Evolutionary conservation across 2,797 vertebrate species (phyloP).

Genomic region (Decapterus maruadsi): DNA sequence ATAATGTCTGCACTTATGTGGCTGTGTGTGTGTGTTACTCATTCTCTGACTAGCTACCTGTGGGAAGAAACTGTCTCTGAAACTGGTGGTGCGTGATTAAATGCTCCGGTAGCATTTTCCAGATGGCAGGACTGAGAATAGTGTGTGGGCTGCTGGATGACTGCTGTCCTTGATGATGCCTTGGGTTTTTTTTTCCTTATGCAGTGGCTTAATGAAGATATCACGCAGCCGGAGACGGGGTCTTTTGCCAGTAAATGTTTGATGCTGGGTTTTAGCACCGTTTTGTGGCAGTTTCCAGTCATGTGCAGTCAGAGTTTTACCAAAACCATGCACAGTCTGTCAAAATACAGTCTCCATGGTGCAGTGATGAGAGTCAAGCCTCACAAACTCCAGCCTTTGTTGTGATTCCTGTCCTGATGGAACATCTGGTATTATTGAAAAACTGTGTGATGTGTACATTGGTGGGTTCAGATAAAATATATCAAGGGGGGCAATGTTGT

Average conservation of each 20-base stretch:
- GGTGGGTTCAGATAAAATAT: conserved; percentile 12
- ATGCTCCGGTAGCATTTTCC: conserved; percentile 70
- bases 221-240: conserved; percentile 50
- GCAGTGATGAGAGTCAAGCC: conserved; percentile 43
- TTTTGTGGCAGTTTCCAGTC: conserved; percentile 45
- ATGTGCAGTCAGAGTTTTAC: conserved; percentile 44
- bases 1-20: conserved; percentile 34
- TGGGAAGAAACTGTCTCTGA: conserved; percentile 70
- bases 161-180: conserved; percentile 77
- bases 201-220: conserved; percentile 73
- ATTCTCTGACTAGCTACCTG: conserved; percentile 64
- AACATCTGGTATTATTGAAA: conserved; percentile 24
- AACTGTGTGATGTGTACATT: conserved; percentile 29
- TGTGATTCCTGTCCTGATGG: conserved; percentile 43
- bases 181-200: conserved; percentile 73
- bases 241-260: conserved; percentile 60
- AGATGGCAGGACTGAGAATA: conserved; percentile 72
- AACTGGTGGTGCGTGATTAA: conserved; percentile 70
- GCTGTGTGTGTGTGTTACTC: conserved; percentile 37
- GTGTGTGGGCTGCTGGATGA: conserved; percentile 73
- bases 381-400: conserved; percentile 37
- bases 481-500: not conserved
- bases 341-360: conserved; percentile 34
- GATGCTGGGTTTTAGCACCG: conserved; percentile 47
- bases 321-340: conserved; percentile 38